phyloP scores from a whole-genome alignment of 1,140 invertebrate species.

The Antheraea mylitta region DNA sequence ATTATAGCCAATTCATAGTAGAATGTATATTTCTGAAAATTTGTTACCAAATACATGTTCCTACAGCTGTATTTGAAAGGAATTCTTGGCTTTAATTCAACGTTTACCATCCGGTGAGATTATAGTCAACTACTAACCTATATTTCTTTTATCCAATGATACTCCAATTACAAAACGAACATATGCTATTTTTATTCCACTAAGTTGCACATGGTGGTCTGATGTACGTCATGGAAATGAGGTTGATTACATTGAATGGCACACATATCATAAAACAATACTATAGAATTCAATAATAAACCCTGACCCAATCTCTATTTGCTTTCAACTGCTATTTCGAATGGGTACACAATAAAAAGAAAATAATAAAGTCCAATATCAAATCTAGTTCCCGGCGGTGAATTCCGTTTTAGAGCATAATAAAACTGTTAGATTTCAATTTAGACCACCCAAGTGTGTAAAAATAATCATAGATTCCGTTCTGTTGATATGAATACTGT shows the following conservation, averaged over 20 bases:
- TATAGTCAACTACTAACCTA: neutral
- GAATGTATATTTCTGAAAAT: too few relatives aligned
- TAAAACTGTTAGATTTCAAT: conserved; percentile 4
- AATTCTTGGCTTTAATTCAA: too few relatives aligned
- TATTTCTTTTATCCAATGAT: neutral
- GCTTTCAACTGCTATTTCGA: neutral
- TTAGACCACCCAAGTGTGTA: conserved; percentile 18
- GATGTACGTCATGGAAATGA: conserved; percentile 5
- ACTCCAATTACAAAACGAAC: neutral
- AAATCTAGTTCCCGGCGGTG: neutral
- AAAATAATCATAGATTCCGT: conserved; percentile 11
- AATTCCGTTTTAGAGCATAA: conserved; percentile 4
- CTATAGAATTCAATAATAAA: neutral
- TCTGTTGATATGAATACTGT: conserved; percentile 10
- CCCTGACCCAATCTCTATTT: conserved; percentile 4
- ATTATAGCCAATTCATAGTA: too few relatives aligned
- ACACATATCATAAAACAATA: conserved; percentile 4
- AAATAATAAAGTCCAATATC: neutral
- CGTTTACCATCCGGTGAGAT: neutral
- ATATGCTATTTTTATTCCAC: neutral
- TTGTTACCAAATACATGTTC: too few relatives aligned
- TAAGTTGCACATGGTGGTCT: neutral
- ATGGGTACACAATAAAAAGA: conserved; percentile 5
- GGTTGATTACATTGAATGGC: conserved; percentile 4
- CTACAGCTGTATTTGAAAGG: too few relatives aligned